phyloP scores from a whole-genome alignment of 37 sponge, comb jelly and placozoan species.

The Hexactinellida sp. region DNA sequence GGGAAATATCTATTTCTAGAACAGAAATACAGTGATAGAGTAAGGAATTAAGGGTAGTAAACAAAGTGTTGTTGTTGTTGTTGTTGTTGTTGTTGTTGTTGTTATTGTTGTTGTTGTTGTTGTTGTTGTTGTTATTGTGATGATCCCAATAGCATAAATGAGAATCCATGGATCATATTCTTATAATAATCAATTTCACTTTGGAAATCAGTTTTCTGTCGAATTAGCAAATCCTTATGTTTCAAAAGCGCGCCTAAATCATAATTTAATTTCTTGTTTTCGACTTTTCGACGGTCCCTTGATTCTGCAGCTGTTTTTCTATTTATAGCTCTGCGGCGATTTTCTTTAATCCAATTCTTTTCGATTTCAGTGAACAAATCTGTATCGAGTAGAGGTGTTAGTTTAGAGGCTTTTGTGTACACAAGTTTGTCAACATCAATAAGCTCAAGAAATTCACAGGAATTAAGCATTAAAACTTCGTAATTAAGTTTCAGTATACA shows the following conservation, averaged over 20 bases:
- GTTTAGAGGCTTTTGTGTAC: conserved; percentile 7
- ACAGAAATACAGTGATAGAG: too few relatives aligned
- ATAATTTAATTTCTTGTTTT: not conserved
- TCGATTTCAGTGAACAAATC: not conserved
- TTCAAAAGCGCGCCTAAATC: not conserved
- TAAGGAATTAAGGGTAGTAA: too few relatives aligned
- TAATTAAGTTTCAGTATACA: not conserved
- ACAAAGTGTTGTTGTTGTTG: too few relatives aligned
- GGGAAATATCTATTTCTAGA: too few relatives aligned
- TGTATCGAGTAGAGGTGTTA: not conserved
- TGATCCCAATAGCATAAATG: too few relatives aligned
- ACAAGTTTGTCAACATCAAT: not conserved
- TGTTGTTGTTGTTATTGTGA: too few relatives aligned
- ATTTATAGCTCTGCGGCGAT: not conserved
- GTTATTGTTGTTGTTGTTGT: too few relatives aligned
- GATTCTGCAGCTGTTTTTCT: conserved; percentile 8
- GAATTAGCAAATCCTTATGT: not conserved
- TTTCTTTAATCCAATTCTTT: not conserved
- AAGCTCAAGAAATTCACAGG: not conserved
- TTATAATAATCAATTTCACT: too few relatives aligned
- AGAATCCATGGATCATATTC: too few relatives aligned
- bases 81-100: too few relatives aligned
- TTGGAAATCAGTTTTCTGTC: not conserved
- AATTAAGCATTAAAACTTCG: not conserved
- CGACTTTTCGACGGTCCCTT: not conserved